Conservation (phyloP, 2,888 invertebrate genomes). For the Megamerina dolium region DNA sequence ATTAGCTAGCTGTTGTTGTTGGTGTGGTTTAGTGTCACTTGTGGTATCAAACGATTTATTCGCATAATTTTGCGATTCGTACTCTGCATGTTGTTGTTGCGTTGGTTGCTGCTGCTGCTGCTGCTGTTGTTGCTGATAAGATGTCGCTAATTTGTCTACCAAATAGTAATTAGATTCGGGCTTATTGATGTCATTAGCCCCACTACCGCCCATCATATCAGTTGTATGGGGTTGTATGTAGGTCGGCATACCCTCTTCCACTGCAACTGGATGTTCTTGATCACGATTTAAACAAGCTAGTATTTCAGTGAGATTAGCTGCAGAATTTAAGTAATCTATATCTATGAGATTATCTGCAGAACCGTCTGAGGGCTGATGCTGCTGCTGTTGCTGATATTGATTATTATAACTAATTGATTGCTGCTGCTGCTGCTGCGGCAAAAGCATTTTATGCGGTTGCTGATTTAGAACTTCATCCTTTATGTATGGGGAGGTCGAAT, state of each 20-base stretch:
- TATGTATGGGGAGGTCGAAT: slow-evolving; percentile 40
- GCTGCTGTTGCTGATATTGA: too few species aligned
- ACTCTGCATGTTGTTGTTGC: slow-evolving; percentile 17
- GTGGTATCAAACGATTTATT: slow-evolving; percentile 33
- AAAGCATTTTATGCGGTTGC: too few species aligned
- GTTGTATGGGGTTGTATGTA: too few species aligned
- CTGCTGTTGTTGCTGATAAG: slow-evolving; percentile 32
- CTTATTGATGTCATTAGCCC: too few species aligned
- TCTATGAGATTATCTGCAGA: slow-evolving; percentile 50
- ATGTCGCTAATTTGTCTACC: slow-evolving; percentile 33
- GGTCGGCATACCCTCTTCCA: slow-evolving; percentile 35
- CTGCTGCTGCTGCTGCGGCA: slow-evolving; percentile 25
- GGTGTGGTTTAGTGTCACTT: slow-evolving; percentile 39
- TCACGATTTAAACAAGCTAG: slow-evolving; percentile 37
- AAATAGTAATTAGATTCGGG: too few species aligned
- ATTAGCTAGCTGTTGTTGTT: slow-evolving; percentile 41
- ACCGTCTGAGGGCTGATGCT: slow-evolving; percentile 51
- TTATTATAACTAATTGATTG: too few species aligned
- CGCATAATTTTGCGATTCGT: slow-evolving; percentile 39
- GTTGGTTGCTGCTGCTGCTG: slow-evolving; percentile 14
- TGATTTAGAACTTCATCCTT: slow-evolving; percentile 39
- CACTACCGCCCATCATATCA: too few species aligned
- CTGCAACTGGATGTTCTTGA: slow-evolving; percentile 29
- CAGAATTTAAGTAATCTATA: slow-evolving; percentile 77
- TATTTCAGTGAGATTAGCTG: slow-evolving; percentile 35